A percentile compares a stretch with the other conserved stretches of the same genome.
These are phyloP conservation scores for Archilochus colubris DNA, from an alignment of 2,113 vertebrate species.

Conservation along the genomic window DNA sequence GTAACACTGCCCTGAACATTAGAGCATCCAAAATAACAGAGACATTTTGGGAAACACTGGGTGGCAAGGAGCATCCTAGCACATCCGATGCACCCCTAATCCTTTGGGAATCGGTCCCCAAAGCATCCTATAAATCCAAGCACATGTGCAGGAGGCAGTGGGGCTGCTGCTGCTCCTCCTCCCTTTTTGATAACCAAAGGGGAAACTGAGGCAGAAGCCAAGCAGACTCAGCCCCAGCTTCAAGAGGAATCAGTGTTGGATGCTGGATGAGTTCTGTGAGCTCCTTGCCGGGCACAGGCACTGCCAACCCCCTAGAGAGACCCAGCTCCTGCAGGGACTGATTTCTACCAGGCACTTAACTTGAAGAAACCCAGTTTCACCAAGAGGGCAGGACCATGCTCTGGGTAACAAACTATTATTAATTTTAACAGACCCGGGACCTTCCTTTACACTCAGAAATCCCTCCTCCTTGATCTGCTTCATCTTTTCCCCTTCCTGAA, in stretches of 20 bases:
- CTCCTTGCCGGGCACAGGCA: neutral
- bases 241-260: neutral
- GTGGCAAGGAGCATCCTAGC: neutral
- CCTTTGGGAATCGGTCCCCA: neutral
- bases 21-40: neutral
- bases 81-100: neutral
- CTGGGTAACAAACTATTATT: neutral
- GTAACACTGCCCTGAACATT: neutral
- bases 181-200: neutral
- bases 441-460: neutral
- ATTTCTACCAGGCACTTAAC: slow-evolving; percentile 57
- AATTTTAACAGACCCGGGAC: neutral
- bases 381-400: neutral
- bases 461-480: neutral
- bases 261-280: neutral
- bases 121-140: neutral
- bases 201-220: slow-evolving; percentile 13
- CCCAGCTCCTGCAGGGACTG: neutral
- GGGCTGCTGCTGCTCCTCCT: neutral
- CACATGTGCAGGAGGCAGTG: fast-evolving
- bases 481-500: neutral
- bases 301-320: neutral
- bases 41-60: neutral
- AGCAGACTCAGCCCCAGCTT: neutral
- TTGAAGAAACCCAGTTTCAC: neutral